These are phyloP conservation scores for Drosophila gunungcola DNA, from an alignment of 1,140 invertebrate species.

Conservation along the genomic window DNA sequence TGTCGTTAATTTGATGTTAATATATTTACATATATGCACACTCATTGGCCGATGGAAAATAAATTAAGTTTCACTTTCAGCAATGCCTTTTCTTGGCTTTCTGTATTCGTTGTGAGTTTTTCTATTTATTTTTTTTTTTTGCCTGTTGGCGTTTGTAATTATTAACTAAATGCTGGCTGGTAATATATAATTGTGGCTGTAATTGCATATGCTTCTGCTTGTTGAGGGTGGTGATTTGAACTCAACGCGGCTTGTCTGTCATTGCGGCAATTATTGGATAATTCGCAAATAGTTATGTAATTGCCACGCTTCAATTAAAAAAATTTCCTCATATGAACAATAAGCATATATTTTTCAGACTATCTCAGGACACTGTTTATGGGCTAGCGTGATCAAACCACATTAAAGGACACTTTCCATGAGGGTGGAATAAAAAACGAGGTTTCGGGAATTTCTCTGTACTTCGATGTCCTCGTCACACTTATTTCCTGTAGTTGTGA, in stretches of 20 bases:
- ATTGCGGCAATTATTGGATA: conserved; percentile 41
- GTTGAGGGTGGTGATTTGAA: conserved; percentile 20
- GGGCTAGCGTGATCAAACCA: conserved; percentile 39
- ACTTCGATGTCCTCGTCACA: conserved; percentile 36
- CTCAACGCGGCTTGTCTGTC: conserved; percentile 10
- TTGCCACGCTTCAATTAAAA: conserved; percentile 4
- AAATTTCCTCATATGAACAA: conserved; percentile 24
- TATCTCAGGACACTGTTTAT: neutral
- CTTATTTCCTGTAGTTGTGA: conserved; percentile 7
- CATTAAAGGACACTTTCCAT: conserved; percentile 54
- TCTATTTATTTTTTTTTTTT: conserved; percentile 8
- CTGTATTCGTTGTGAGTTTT: conserved; percentile 2
- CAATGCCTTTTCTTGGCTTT: neutral
- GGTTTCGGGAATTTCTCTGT: neutral
- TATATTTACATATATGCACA: conserved; percentile 25
- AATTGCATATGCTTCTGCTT: conserved; percentile 18
- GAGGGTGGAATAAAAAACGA: neutral
- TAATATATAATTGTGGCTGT: conserved; percentile 31
- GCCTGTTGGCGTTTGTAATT: conserved; percentile 10
- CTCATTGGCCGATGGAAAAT: conserved; percentile 14
- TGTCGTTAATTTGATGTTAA: conserved; percentile 45
- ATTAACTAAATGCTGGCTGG: conserved; percentile 31
- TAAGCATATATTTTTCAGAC: neutral
- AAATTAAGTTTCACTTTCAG: conserved; percentile 42
- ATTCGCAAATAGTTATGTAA: conserved; percentile 44